A percentile compares a stretch with the other conserved stretches of the same genome.
Conservation (phyloP, 30 jellyfish, hydroid and myxozoan species). For the Hydractinia echinata region DNA sequence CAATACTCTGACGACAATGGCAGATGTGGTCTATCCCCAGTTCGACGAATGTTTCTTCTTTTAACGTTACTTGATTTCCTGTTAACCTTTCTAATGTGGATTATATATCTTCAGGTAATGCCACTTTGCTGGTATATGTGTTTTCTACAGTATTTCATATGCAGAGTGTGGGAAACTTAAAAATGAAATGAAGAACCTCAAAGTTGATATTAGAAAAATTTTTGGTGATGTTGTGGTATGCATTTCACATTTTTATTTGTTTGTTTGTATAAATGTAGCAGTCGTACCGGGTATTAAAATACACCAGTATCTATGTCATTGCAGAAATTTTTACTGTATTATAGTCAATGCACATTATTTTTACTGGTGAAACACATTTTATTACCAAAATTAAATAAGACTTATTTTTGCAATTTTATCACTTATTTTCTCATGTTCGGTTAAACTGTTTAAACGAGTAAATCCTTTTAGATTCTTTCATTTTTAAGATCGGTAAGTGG, state of each 20-base stretch:
- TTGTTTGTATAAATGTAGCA: background rate
- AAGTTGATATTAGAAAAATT: background rate
- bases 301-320: no score
- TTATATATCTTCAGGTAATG: conserved; percentile 81
- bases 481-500: conserved; percentile 56
- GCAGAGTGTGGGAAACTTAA: background rate
- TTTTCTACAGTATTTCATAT: no score
- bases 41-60: conserved; percentile 82
- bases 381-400: no score
- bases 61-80: conserved; percentile 74
- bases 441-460: background rate
- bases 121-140: no score
- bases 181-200: background rate
- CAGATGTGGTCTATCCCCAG: conserved; percentile 74
- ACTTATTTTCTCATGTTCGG: background rate
- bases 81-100: conserved; percentile 72
- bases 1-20: conserved; percentile 6
- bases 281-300: no score
- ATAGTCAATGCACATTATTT: no score
- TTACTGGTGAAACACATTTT: no score
- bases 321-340: no score
- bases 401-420: no score
- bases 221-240: conserved; percentile 52
- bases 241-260: background rate
- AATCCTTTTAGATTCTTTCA: conserved; percentile 47